Conservation (phyloP, 2,888 invertebrate species). For the Ichneumoninae sp. region DNA sequence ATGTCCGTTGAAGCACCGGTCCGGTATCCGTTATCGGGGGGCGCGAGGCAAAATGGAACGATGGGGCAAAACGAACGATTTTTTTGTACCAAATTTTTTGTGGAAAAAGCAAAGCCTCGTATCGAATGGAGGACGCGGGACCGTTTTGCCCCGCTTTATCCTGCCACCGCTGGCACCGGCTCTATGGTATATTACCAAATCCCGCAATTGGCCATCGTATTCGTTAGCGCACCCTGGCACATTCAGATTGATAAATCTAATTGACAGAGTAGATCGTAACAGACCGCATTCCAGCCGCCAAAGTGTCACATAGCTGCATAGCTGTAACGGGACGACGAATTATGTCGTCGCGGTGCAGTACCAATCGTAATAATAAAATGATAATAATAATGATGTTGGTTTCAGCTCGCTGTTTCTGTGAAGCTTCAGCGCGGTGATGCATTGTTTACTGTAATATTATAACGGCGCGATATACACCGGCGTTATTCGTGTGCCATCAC, state of each 20-base stretch:
- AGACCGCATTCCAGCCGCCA: not conserved
- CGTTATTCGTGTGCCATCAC: constrained; percentile 26
- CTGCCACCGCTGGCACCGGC: not conserved
- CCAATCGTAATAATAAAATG: constrained; percentile 39
- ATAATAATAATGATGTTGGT: constrained; percentile 41
- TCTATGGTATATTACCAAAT: constrained; percentile 23
- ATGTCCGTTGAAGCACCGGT: constrained; percentile 23
- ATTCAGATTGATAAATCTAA: constrained; percentile 51
- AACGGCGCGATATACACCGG: constrained; percentile 23
- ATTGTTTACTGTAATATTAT: constrained; percentile 52
- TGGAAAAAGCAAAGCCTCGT: not conserved
- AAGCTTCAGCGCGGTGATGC: constrained; percentile 14
- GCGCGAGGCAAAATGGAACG: not conserved
- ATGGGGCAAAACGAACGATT: not conserved
- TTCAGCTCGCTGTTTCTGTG: not conserved
- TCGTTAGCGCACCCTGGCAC: constrained; percentile 33
- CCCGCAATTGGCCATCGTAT: constrained; percentile 42
- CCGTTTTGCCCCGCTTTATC: not conserved
- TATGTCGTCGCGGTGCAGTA: constrained; percentile 3
- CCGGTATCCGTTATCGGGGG: constrained; percentile 21
- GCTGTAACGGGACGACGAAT: constrained; percentile 27
- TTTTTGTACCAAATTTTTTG: not conserved
- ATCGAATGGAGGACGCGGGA: not conserved
- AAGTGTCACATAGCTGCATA: constrained; percentile 9
- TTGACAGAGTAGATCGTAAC: constrained; percentile 22